phyloP scores from a whole-genome alignment of 1,140 invertebrate genomes.

The Meloidogyne exigua region DNA sequence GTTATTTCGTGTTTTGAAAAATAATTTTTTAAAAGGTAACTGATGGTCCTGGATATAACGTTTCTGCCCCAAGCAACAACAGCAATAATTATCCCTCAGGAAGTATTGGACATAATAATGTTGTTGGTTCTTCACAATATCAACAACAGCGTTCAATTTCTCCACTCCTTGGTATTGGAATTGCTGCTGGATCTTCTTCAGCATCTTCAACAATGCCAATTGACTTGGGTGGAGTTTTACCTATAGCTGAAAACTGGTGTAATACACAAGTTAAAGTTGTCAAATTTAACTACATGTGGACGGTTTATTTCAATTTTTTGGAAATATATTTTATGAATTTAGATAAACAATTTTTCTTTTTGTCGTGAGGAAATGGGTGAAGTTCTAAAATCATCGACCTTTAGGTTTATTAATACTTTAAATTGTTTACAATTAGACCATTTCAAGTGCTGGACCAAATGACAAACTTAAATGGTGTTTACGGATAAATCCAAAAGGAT shows the following conservation, averaged over 20 bases:
- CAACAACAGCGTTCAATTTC: slow-evolving; percentile 35
- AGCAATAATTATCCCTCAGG: neutral
- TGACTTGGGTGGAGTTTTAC: slow-evolving; percentile 23
- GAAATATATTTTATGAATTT: neutral
- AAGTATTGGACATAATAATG: slow-evolving; percentile 11
- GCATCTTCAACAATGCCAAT: slow-evolving; percentile 16
- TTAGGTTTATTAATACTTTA: slow-evolving; percentile 70
- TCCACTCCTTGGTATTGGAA: slow-evolving; percentile 27
- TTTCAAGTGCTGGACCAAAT: slow-evolving; percentile 23
- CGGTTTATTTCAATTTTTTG: slow-evolving; percentile 17
- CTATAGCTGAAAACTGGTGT: slow-evolving; percentile 89
- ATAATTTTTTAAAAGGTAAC: slow-evolving; percentile 11
- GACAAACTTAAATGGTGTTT: slow-evolving; percentile 71
- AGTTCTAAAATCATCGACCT: slow-evolving; percentile 96
- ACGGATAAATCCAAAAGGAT: slow-evolving; percentile 96
- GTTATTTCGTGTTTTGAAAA: too few species aligned
- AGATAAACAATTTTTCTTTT: slow-evolving; percentile 99
- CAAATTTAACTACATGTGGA: slow-evolving; percentile 99
- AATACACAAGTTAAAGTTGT: slow-evolving; percentile 95
- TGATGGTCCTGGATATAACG: slow-evolving; percentile 35
- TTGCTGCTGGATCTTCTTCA: slow-evolving; percentile 9
- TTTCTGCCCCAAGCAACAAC: neutral
- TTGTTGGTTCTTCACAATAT: slow-evolving; percentile 27
- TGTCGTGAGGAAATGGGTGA: slow-evolving; percentile 69
- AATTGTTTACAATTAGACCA: neutral